phyloP scores from a whole-genome alignment of 2,888 invertebrate species.

The Sinodicranocentrus sp. region DNA sequence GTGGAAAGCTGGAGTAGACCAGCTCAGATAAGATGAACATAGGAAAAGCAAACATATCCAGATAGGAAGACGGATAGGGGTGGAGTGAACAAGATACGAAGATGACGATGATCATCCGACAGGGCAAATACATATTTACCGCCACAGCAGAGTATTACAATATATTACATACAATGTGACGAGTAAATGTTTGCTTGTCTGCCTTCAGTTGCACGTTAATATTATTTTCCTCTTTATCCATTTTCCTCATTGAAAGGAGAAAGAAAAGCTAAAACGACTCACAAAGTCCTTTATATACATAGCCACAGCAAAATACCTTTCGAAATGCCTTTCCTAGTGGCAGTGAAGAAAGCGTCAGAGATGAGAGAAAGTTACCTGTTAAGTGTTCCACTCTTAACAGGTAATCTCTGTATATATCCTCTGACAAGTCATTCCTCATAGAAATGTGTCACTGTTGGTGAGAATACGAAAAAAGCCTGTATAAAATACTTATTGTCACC shows the following conservation, averaged over 20 bases:
- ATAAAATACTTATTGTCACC: neutral
- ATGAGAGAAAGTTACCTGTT: constrained; percentile 5
- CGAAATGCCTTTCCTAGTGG: too few relatives aligned
- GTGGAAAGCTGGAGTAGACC: neutral
- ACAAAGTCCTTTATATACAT: too few relatives aligned
- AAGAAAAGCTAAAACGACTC: neutral
- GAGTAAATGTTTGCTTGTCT: constrained; percentile 3
- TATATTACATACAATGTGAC: too few relatives aligned
- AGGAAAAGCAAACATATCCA: constrained; percentile 21
- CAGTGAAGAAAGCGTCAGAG: too few relatives aligned
- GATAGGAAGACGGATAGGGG: neutral
- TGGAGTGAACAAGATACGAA: neutral
- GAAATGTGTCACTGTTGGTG: too few relatives aligned
- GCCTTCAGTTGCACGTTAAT: constrained; percentile 17
- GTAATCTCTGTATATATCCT: too few relatives aligned
- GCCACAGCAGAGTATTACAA: neutral
- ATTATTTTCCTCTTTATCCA: neutral
- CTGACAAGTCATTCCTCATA: too few relatives aligned
- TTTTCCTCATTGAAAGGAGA: neutral
- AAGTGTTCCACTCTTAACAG: neutral
- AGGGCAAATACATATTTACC: neutral
- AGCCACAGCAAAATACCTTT: too few relatives aligned
- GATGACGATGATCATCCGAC: neutral
- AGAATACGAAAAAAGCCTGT: neutral
- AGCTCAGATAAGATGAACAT: neutral